phyloP scores from a whole-genome alignment of 1,140 invertebrate species.

The Megalonaias nervosa region DNA sequence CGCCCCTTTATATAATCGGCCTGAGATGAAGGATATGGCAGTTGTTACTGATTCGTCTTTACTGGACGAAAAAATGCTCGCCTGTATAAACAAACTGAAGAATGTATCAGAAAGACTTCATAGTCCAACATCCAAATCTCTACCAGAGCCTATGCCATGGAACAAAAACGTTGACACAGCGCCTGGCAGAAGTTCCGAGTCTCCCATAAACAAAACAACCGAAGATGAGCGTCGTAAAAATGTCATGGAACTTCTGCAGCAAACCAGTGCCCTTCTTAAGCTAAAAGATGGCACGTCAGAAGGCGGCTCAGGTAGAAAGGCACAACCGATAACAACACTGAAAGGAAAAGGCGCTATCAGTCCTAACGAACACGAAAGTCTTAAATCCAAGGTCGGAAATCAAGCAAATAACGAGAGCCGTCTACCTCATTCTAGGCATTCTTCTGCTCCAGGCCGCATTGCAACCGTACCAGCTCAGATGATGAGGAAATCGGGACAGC shows the following conservation, averaged over 20 bases:
- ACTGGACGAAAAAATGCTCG: slow-evolving; percentile 57
- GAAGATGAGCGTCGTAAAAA: slow-evolving; percentile 52
- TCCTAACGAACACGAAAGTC: slow-evolving; percentile 25
- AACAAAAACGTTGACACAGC: slow-evolving; percentile 10
- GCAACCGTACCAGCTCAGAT: slow-evolving; percentile 60
- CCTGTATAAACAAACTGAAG: slow-evolving; percentile 61
- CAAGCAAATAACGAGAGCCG: slow-evolving; percentile 28
- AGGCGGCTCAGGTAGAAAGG: slow-evolving; percentile 47
- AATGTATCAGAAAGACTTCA: slow-evolving; percentile 61
- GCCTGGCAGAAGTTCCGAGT: slow-evolving; percentile 7
- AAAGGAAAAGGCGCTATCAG: slow-evolving; percentile 50
- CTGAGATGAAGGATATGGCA: slow-evolving; percentile 34
- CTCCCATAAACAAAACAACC: slow-evolving; percentile 17
- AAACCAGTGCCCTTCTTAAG: slow-evolving; percentile 49
- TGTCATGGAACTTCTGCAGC: slow-evolving; percentile 44
- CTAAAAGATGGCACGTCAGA: slow-evolving; percentile 38
- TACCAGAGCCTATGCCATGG: slow-evolving; percentile 40
- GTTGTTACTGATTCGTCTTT: slow-evolving; percentile 52
- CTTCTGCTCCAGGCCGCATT: slow-evolving; percentile 63
- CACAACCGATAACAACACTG: slow-evolving; percentile 64
- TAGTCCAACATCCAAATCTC: slow-evolving; percentile 56
- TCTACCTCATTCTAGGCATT: slow-evolving; percentile 30
- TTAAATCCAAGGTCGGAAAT: slow-evolving; percentile 44
- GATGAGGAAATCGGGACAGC: slow-evolving; percentile 12
- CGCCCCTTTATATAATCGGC: slow-evolving; percentile 53